Evolutionary conservation across 2,888 invertebrate genomes (phyloP).

Genomic region (Drosophila lacicola): DNA sequence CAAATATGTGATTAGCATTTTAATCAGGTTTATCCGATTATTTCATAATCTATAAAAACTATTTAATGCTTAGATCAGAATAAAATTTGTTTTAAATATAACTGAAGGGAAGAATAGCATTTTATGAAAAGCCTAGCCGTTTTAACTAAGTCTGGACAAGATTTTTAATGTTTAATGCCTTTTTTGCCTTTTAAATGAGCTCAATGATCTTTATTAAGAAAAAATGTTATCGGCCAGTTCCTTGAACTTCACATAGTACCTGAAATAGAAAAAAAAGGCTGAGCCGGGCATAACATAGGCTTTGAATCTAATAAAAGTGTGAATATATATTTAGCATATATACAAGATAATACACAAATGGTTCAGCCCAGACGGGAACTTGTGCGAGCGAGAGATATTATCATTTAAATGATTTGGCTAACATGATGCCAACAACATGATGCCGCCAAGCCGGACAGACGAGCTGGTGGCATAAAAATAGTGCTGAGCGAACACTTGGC

Average conservation of each 20-base stretch:
- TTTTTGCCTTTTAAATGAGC: slow-evolving; percentile 10
- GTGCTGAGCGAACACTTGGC: slow-evolving; percentile 39
- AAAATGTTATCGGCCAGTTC: slow-evolving; percentile 50
- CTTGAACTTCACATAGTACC: slow-evolving; percentile 63
- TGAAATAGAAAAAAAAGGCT: slow-evolving; percentile 35
- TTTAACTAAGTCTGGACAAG: too few species aligned
- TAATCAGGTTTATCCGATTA: slow-evolving; percentile 1
- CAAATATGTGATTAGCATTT: slow-evolving; percentile 21
- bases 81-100: background rate
- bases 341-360: slow-evolving; percentile 11
- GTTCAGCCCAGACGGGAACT: slow-evolving; percentile 7
- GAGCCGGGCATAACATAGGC: slow-evolving; percentile 9
- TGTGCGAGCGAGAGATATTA: slow-evolving; percentile 53
- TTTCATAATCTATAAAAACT: background rate
- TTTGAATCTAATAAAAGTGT: slow-evolving; percentile 7
- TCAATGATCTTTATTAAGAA: background rate
- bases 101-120: too few species aligned
- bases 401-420: slow-evolving; percentile 61
- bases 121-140: too few species aligned
- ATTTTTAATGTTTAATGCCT: background rate
- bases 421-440: slow-evolving; percentile 14
- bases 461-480: slow-evolving; percentile 40
- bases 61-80: too few species aligned
- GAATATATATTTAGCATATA: slow-evolving; percentile 23
- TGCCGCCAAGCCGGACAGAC: slow-evolving; percentile 58